Evolutionary conservation across 2,888 invertebrate genomes (phyloP), one percentile per base, ranked within the genome.

Genomic region (Tipula vernalis): DNA sequence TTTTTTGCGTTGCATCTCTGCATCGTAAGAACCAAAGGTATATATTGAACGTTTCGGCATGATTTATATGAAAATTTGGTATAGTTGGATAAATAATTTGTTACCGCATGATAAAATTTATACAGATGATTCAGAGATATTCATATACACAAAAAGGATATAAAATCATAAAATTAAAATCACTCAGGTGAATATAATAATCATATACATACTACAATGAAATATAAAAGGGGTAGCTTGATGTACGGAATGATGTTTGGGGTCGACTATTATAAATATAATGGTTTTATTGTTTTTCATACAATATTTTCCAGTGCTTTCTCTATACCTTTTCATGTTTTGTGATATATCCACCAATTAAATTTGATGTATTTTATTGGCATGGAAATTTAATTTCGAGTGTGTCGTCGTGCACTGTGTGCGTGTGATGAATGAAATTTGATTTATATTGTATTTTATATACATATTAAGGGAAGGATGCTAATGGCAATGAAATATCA

Each of bases 111-210:
- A 71, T 71, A 71, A 71, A 71, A 71, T 71, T 71, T 71, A 71
- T 71, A 28, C 51, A 57, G 51, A 57, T 57, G 51, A 57, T 57
- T 57, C 51, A 18, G 71, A 71, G 8, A 71, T 51, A 51, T 51
- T 5, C 4, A 15, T 51, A 51, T 28, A 28, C 8, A 18, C 13
- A 18, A 71, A 28, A 71, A 18, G 71, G 28, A 71, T 71, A 71
- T 71, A 71, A 71, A 71, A 71, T 71, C 71, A 18, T 71, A 28
- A 71, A 71, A 71, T 71, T 71, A 71, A 71, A 71, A 28, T 28
- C 71, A 71, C 71, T 71, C 71, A 71, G 71, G 71, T 71, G 71
- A 71, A 71, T 71, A 71, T 71, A 71, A 71, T 71, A 71, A 71
- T 71, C 71, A 71, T 71, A 28, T 39, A 39, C 5, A 39, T 39